Conservation (phyloP, 2,888 invertebrate genomes). For the Rhingia campestris region DNA sequence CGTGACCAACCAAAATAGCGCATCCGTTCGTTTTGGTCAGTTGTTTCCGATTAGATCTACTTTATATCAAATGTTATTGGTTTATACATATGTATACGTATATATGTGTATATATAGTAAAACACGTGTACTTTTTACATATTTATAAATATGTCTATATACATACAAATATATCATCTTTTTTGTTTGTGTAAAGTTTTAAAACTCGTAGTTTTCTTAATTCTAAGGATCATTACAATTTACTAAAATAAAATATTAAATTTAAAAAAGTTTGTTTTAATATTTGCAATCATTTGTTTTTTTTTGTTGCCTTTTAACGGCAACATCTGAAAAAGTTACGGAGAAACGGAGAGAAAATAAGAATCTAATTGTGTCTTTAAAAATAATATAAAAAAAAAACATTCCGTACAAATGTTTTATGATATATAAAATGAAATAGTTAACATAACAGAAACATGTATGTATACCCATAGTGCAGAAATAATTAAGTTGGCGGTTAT, state of each 20-base stretch:
- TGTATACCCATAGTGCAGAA: not conserved
- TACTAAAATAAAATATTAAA: conserved; percentile 66
- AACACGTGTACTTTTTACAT: conserved; percentile 66
- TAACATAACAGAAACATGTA: conserved; percentile 11
- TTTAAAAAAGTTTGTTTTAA: conserved; percentile 61
- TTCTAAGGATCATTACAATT: conserved; percentile 47
- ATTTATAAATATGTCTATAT: conserved; percentile 51
- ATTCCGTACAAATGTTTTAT: not conserved
- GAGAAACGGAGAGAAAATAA: not conserved
- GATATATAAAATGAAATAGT: conserved; percentile 5
- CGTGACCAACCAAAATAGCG: conserved; percentile 62
- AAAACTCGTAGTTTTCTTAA: conserved; percentile 62
- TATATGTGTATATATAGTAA: conserved; percentile 48
- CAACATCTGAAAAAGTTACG: conserved; percentile 3
- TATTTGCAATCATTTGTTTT: conserved; percentile 18
- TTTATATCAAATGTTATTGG: conserved; percentile 67
- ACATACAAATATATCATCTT: conserved; percentile 52
- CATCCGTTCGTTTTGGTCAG: conserved; percentile 64
- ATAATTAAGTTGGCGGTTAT: conserved; percentile 4
- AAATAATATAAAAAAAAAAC: not conserved
- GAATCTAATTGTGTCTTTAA: not conserved
- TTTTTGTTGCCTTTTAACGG: conserved; percentile 12
- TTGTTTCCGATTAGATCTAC: conserved; percentile 55
- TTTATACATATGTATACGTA: conserved; percentile 55
- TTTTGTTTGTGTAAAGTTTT: conserved; percentile 53